phyloP scores from a whole-genome alignment of 2,888 invertebrate species.

The Microplitis manilae region DNA sequence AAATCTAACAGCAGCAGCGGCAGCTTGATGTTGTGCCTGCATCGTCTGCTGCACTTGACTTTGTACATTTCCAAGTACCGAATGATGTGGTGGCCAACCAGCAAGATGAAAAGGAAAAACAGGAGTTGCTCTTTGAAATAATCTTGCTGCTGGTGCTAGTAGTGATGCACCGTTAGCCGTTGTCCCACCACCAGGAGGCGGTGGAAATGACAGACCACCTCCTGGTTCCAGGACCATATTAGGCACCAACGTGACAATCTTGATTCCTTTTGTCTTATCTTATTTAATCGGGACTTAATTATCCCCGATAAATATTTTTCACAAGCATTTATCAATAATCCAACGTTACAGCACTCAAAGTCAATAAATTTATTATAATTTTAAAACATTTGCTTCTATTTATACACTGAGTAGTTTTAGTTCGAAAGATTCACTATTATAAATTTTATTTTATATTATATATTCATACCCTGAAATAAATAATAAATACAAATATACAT shows the following conservation, averaged over 20 bases:
- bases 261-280: not conserved
- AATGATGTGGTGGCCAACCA: slow-evolving; percentile 69
- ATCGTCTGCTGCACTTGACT: slow-evolving; percentile 68
- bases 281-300: slow-evolving; percentile 14
- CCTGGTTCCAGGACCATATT: slow-evolving; percentile 71
- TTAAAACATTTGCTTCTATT: no score
- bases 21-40: slow-evolving; percentile 67
- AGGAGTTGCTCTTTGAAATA: slow-evolving; percentile 68
- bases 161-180: slow-evolving; percentile 63
- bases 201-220: slow-evolving; percentile 70
- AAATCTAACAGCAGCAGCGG: slow-evolving; percentile 65
- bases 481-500: no score
- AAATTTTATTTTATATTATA: no score
- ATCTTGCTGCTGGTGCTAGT: slow-evolving; percentile 63
- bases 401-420: no score
- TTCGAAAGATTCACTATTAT: no score
- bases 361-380: no score
- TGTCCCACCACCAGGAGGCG: slow-evolving; percentile 67
- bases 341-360: no score
- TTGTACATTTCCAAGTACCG: slow-evolving; percentile 68
- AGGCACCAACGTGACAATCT: slow-evolving; percentile 66
- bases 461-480: no score
- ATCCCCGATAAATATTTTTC: slow-evolving; percentile 19
- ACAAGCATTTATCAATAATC: slow-evolving; percentile 32
- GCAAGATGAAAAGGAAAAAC: slow-evolving; percentile 69